Percentiles rank a stretch among this genome's conserved stretches.
These are phyloP conservation scores for Calidris pugnax DNA, from an alignment of 2,113 vertebrate genomes.

Conservation along the genomic window DNA sequence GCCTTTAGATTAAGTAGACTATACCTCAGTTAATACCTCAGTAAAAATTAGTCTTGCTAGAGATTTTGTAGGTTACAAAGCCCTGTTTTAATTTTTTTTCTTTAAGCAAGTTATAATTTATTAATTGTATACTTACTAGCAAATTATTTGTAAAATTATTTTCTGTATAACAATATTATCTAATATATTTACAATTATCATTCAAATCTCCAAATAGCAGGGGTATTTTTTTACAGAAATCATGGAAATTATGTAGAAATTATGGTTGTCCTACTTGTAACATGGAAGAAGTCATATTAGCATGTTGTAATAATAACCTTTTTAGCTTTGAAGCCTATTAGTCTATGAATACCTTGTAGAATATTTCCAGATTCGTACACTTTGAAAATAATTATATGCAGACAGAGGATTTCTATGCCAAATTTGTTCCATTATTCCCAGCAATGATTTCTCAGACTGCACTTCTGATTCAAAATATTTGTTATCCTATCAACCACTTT, in stretches of 20 bases:
- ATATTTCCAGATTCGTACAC: background rate
- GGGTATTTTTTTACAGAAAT: background rate
- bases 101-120: background rate
- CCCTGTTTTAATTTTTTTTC: background rate
- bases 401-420: background rate
- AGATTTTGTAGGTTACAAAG: background rate
- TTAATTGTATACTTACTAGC: background rate
- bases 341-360: background rate
- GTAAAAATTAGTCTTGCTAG: background rate
- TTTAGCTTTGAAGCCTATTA: background rate
- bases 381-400: background rate
- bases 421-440: background rate
- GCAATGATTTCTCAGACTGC: background rate
- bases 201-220: background rate
- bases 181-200: background rate
- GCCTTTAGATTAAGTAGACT: background rate
- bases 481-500: background rate
- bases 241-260: background rate
- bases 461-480: background rate
- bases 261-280: background rate
- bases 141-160: background rate
- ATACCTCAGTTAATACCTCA: background rate
- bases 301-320: background rate
- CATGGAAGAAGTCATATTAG: background rate
- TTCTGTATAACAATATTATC: background rate